Percentiles rank a stretch among this genome's conserved stretches.
Conservation (phyloP, 2,113 vertebrate species). For the Buteo buteo region DNA sequence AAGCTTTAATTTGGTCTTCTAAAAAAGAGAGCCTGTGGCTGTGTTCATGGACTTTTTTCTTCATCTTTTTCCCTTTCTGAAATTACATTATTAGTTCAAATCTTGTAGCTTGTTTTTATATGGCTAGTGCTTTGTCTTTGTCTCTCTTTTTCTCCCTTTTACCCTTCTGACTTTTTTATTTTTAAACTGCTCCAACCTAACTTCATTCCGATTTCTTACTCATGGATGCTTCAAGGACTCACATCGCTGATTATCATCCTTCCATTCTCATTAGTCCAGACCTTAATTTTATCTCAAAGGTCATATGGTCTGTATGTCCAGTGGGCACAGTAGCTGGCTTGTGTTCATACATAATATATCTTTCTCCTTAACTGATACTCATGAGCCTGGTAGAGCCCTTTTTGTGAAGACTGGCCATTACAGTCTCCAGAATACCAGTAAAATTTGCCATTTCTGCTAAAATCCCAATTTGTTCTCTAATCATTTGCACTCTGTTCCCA, state of each 20-base stretch:
- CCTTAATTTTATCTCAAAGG: conserved; percentile 48
- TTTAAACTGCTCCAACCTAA: not conserved
- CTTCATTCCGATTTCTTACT: conserved; percentile 26
- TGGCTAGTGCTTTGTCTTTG: not conserved
- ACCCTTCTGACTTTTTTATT: conserved; percentile 11
- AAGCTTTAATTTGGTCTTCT: conserved; percentile 29
- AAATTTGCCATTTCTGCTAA: not conserved
- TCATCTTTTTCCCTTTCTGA: not conserved
- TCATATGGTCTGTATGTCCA: not conserved
- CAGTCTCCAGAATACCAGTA: not conserved
- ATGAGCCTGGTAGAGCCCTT: not conserved
- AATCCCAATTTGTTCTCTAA: not conserved
- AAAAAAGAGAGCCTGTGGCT: conserved; percentile 41
- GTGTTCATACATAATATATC: not conserved
- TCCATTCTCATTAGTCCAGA: conserved; percentile 33
- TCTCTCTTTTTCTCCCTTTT: not conserved
- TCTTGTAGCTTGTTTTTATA: not conserved
- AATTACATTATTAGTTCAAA: conserved; percentile 26
- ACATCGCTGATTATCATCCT: not conserved
- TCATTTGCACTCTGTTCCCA: not conserved
- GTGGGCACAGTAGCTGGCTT: not conserved
- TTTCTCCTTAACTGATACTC: not conserved
- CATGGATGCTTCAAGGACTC: conserved; percentile 11
- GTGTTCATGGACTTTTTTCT: not conserved
- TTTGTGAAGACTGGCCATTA: not conserved